phyloP scores from a whole-genome alignment of 2,113 vertebrate genomes.

The Brachirus orientalis region DNA sequence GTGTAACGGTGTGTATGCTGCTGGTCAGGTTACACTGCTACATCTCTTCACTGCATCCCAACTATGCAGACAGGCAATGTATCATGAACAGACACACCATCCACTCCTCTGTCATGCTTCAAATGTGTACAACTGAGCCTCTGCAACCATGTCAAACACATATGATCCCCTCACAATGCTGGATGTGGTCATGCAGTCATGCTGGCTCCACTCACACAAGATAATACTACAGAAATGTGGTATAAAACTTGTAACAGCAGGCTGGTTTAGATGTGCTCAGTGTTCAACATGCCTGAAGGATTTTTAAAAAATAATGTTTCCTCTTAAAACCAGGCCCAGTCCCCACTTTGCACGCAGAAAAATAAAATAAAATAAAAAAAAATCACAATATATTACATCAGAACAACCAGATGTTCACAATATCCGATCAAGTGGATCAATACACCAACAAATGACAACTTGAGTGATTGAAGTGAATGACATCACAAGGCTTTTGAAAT shows the following conservation, averaged over 20 bases:
- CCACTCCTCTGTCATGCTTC: constrained; percentile 51
- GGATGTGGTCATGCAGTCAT: constrained; percentile 6
- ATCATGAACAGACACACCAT: constrained; percentile 30
- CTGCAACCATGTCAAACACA: constrained; percentile 13
- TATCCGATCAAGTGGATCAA: no score
- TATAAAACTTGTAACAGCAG: constrained; percentile 1
- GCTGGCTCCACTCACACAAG: background rate
- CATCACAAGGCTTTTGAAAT: no score
- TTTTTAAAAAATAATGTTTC: no score
- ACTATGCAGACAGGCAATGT: constrained; percentile 45
- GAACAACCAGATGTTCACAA: no score
- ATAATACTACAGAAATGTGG: constrained; percentile 4
- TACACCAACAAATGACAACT: no score
- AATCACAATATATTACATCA: no score
- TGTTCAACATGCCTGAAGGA: background rate
- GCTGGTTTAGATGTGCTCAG: background rate
- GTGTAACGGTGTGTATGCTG: constrained; percentile 46
- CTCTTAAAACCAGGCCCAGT: no score
- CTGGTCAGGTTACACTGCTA: constrained; percentile 63
- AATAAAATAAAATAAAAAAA: no score
- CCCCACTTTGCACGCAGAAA: no score
- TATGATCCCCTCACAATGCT: background rate
- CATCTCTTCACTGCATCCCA: constrained; percentile 48
- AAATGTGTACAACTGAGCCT: constrained; percentile 19
- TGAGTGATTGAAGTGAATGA: no score